These are phyloP conservation scores for Lycia hirtaria DNA, from an alignment of 2,888 invertebrate species.

Conservation along the genomic window DNA sequence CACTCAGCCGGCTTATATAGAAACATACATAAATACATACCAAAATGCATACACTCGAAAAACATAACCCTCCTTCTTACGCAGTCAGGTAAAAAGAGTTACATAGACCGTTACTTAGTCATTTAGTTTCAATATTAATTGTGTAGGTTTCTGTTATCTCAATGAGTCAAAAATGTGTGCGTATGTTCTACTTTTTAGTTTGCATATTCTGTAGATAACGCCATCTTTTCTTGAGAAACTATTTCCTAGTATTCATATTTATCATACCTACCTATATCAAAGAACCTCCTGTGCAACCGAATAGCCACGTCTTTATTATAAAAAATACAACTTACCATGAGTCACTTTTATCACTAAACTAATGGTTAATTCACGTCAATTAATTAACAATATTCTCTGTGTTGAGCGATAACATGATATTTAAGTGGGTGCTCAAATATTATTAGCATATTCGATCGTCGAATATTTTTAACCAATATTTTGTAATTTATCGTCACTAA, in stretches of 20 bases:
- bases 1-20: too few relatives aligned
- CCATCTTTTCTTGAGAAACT: constrained; percentile 10
- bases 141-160: background rate
- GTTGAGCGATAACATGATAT: constrained; percentile 15
- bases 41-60: too few relatives aligned
- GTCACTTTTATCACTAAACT: constrained; percentile 41
- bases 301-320: constrained; percentile 43
- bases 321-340: constrained; percentile 43
- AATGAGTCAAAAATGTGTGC: background rate
- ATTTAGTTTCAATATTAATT: too few relatives aligned
- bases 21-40: too few relatives aligned
- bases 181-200: background rate
- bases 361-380: constrained; percentile 41
- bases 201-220: constrained; percentile 3
- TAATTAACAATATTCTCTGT: constrained; percentile 40
- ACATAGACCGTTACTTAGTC: too few relatives aligned
- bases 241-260: constrained; percentile 6
- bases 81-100: too few relatives aligned
- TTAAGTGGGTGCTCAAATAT: constrained; percentile 11
- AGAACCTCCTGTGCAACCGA: constrained; percentile 30
- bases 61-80: too few relatives aligned
- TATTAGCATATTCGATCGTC: constrained; percentile 2
- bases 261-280: constrained; percentile 22
- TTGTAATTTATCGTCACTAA: background rate
- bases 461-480: background rate